These are phyloP conservation scores for Lates japonicus DNA, from an alignment of 2,797 vertebrate genomes.

Conservation along the genomic window DNA sequence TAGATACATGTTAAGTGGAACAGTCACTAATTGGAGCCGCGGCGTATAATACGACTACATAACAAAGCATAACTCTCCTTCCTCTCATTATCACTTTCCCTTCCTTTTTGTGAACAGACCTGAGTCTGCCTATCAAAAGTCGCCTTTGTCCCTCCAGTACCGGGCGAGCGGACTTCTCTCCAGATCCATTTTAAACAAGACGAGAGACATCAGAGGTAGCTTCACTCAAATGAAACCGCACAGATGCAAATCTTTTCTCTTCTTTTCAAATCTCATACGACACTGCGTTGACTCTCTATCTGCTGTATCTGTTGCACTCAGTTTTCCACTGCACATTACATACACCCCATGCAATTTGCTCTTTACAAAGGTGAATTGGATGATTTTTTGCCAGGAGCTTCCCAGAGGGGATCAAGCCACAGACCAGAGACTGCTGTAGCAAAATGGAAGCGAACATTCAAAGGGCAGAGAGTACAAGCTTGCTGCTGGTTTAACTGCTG, in stretches of 20 bases:
- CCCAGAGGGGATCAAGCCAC: constrained; percentile 18
- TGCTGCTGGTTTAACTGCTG: constrained; percentile 8
- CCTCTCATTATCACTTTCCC: constrained; percentile 11
- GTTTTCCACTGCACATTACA: constrained; percentile 45
- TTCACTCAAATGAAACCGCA: constrained; percentile 52
- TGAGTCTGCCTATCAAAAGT: constrained; percentile 34
- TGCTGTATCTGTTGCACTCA: constrained; percentile 53
- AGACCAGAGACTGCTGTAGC: constrained; percentile 24
- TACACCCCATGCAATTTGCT: constrained; percentile 38
- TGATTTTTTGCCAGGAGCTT: constrained; percentile 44
- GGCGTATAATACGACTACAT: constrained; percentile 10
- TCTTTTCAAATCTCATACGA: constrained; percentile 34
- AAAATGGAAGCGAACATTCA: constrained; percentile 47
- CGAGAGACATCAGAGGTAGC: constrained; percentile 40
- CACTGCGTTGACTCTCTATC: constrained; percentile 35
- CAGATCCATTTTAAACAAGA: constrained; percentile 52
- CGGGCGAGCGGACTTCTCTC: constrained; percentile 26
- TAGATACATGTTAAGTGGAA: constrained; percentile 11
- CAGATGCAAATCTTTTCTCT: constrained; percentile 60
- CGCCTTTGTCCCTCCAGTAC: constrained; percentile 30
- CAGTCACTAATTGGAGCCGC: constrained; percentile 15
- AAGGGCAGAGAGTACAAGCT: constrained; percentile 36
- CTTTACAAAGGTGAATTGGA: constrained; percentile 47
- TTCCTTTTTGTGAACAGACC: constrained; percentile 40
- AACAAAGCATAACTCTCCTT: constrained; percentile 27